A percentile compares a stretch with the other conserved stretches of the same genome.
Evolutionary conservation across 2,113 vertebrate genomes (phyloP).

Genomic region (Ceuthmochares aereus): DNA sequence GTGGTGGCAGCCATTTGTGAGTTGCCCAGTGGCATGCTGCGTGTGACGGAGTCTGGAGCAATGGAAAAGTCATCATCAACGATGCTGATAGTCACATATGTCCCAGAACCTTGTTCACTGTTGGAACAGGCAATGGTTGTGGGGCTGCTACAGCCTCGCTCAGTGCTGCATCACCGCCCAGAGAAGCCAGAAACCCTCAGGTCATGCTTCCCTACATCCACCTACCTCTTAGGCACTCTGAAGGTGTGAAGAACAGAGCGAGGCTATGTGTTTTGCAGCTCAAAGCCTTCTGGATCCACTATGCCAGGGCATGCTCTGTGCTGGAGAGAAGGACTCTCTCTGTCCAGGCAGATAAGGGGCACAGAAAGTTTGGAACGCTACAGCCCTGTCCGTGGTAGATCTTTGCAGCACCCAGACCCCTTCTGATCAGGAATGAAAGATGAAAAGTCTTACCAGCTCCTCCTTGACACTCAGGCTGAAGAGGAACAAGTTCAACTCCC

Average conservation of each 20-base stretch:
- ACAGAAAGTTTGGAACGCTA: background rate
- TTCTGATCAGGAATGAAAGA: background rate
- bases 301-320: fast-evolving
- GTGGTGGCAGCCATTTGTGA: background rate
- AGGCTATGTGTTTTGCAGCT: background rate
- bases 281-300: background rate
- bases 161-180: background rate
- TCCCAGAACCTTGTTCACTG: background rate
- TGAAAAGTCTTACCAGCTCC: background rate
- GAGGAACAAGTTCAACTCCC: background rate
- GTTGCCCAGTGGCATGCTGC: background rate
- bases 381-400: background rate
- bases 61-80: background rate
- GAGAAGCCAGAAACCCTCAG: background rate
- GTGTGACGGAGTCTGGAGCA: background rate
- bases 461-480: background rate
- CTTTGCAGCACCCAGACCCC: background rate
- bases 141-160: background rate
- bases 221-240: background rate
- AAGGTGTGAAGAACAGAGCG: background rate
- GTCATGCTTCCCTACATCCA: background rate
- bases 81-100: background rate
- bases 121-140: background rate
- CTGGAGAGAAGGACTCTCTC: background rate
- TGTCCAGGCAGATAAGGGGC: background rate